These are phyloP conservation scores for Halotydeus destructor DNA, from an alignment of 1,140 invertebrate species.

Conservation along the genomic window DNA sequence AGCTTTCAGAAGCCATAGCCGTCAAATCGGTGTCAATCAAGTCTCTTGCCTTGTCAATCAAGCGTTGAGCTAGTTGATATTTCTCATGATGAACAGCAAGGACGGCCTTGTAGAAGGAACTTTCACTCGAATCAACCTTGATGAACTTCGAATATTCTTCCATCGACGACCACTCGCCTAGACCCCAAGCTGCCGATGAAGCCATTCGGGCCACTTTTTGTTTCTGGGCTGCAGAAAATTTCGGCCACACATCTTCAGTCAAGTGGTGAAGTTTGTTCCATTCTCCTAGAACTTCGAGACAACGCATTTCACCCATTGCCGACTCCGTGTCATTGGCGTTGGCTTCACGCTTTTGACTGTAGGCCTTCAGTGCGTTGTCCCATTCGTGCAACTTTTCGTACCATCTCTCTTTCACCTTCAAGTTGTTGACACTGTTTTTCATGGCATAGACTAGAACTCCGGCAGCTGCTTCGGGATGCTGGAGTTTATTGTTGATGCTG, in stretches of 20 bases:
- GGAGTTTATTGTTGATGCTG: slow-evolving; percentile 94
- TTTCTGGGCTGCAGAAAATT: slow-evolving; percentile 34
- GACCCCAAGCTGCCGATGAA: slow-evolving; percentile 80
- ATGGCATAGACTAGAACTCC: slow-evolving; percentile 74
- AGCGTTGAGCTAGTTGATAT: slow-evolving; percentile 40
- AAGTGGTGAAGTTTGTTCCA: slow-evolving; percentile 72
- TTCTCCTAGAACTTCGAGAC: slow-evolving; percentile 86
- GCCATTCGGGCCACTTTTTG: slow-evolving; percentile 74
- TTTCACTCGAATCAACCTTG: slow-evolving; percentile 71
- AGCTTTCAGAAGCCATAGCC: slow-evolving; percentile 92
- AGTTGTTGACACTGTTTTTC: slow-evolving; percentile 39
- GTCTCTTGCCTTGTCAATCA: slow-evolving; percentile 76
- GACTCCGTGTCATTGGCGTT: slow-evolving; percentile 48
- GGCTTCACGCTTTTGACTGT: slow-evolving; percentile 32
- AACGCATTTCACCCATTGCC: slow-evolving; percentile 79
- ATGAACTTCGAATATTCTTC: slow-evolving; percentile 61
- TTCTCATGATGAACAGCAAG: slow-evolving; percentile 69
- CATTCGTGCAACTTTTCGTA: slow-evolving; percentile 98
- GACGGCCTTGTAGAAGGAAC: slow-evolving; percentile 87
- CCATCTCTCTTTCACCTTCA: slow-evolving; percentile 75
- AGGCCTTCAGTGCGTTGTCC: slow-evolving; percentile 80
- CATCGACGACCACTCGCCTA: slow-evolving; percentile 70
- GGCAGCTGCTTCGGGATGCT: slow-evolving; percentile 90
- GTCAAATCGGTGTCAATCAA: slow-evolving; percentile 88
- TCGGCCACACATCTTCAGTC: slow-evolving; percentile 49